These are phyloP conservation scores for Nasua narica DNA, from an alignment of 2,797 vertebrate genomes.

Conservation along the genomic window DNA sequence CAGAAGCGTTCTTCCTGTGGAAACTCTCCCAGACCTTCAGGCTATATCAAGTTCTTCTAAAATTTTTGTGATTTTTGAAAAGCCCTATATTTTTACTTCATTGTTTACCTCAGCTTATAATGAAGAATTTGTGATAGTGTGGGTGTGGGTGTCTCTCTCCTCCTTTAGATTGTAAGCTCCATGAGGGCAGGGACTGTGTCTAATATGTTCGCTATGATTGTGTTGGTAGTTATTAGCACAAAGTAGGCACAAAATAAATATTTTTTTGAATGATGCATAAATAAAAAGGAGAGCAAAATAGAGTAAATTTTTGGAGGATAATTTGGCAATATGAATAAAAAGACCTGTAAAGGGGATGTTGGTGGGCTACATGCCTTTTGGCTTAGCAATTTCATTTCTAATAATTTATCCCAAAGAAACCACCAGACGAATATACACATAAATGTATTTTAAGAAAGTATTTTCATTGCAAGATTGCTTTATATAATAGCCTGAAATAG, in stretches of 20 bases:
- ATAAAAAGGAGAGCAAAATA: not conserved
- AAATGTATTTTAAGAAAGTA: not conserved
- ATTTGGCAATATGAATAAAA: not conserved
- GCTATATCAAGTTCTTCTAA: not conserved
- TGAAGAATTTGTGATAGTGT: not conserved
- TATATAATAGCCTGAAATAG: not conserved
- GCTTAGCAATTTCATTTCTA: not conserved
- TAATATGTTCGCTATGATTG: not conserved
- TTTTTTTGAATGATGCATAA: conserved; percentile 14
- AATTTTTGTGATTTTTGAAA: not conserved
- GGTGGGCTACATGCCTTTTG: not conserved
- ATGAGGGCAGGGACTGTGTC: not conserved
- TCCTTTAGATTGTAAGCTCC: conserved; percentile 8
- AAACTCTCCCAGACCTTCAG: not conserved
- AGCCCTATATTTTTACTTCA: not conserved
- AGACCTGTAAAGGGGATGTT: not conserved
- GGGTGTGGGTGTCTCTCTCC: not conserved
- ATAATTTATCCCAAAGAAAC: not conserved
- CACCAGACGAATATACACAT: not conserved
- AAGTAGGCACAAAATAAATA: not conserved
- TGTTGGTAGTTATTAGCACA: not conserved
- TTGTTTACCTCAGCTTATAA: not conserved
- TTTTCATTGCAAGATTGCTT: not conserved
- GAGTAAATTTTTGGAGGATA: not conserved
- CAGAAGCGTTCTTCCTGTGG: not conserved